Evolutionary conservation across 2,113 vertebrate species (phyloP).

Genomic region (Microcebus jonahi): DNA sequence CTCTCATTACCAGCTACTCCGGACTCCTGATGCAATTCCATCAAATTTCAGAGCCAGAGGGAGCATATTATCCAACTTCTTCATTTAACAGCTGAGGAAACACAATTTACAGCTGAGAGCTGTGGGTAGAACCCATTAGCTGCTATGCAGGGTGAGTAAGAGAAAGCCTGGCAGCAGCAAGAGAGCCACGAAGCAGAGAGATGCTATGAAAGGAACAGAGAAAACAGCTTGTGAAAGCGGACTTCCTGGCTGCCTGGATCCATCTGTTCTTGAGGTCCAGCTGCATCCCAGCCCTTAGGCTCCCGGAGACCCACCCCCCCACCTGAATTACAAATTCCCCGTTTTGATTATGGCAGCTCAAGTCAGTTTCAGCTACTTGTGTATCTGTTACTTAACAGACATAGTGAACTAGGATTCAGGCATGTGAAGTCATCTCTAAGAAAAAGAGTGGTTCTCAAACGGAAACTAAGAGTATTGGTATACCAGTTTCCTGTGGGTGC

Average conservation of each 20-base stretch:
- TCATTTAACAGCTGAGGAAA: constrained; percentile 35
- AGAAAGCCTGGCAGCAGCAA: background rate
- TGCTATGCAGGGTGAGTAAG: background rate
- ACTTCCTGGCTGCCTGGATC: background rate
- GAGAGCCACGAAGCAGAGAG: background rate
- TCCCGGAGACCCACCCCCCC: background rate
- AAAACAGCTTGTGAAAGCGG: background rate
- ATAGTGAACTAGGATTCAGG: background rate
- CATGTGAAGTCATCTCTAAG: background rate
- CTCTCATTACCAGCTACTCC: fast-evolving
- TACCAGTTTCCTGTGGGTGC: background rate
- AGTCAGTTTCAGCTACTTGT: background rate
- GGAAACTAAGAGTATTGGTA: background rate
- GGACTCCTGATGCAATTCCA: background rate
- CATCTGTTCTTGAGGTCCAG: background rate
- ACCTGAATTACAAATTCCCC: background rate
- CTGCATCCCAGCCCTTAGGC: background rate
- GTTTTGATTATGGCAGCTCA: background rate
- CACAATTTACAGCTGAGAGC: constrained; percentile 19
- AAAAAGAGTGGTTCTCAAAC: background rate
- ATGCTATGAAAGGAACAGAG: background rate
- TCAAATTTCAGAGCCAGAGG: constrained; percentile 36
- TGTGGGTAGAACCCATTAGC: background rate
- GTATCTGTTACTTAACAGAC: background rate
- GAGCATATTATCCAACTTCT: background rate